phyloP scores from a whole-genome alignment of 2,113 vertebrate genomes.

The Furnarius figulus region DNA sequence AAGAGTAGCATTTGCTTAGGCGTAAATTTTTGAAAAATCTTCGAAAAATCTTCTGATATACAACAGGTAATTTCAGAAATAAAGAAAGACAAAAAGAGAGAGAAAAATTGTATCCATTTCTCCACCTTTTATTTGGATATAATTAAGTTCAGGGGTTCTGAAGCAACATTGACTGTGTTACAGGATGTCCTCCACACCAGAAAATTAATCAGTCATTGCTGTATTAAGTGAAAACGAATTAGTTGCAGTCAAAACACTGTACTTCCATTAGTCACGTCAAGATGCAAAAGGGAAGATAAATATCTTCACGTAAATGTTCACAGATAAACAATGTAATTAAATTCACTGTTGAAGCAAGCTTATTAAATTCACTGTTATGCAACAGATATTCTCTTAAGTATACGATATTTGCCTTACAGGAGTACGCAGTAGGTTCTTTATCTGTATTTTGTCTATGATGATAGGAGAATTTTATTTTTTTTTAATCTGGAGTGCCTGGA shows the following conservation, averaged over 20 bases:
- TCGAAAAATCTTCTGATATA: not conserved
- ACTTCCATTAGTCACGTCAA: slow-evolving; percentile 45
- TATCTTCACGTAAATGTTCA: slow-evolving; percentile 8
- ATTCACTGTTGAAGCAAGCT: slow-evolving; percentile 28
- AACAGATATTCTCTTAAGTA: not conserved
- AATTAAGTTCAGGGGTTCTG: slow-evolving; percentile 47
- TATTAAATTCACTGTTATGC: slow-evolving; percentile 32
- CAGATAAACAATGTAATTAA: slow-evolving; percentile 44
- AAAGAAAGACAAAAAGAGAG: not conserved
- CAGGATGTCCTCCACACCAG: not conserved
- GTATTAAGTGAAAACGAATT: slow-evolving; percentile 5
- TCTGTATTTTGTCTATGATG: not conserved
- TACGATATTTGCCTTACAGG: not conserved
- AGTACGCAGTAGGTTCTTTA: not conserved
- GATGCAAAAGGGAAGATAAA: slow-evolving; percentile 10
- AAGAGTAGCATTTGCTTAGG: not conserved
- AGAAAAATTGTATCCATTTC: not conserved
- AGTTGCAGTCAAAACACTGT: not conserved
- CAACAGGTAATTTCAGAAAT: slow-evolving; percentile 17
- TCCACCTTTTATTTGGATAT: not conserved
- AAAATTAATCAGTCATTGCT: slow-evolving; percentile 31
- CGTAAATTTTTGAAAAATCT: not conserved
- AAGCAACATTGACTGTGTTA: not conserved
- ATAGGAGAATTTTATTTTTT: slow-evolving; percentile 7
- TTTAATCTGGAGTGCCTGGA: not conserved